These are phyloP conservation scores for Rhyacophila evoluta DNA, from an alignment of 2,888 invertebrate species.

Conservation along the genomic window DNA sequence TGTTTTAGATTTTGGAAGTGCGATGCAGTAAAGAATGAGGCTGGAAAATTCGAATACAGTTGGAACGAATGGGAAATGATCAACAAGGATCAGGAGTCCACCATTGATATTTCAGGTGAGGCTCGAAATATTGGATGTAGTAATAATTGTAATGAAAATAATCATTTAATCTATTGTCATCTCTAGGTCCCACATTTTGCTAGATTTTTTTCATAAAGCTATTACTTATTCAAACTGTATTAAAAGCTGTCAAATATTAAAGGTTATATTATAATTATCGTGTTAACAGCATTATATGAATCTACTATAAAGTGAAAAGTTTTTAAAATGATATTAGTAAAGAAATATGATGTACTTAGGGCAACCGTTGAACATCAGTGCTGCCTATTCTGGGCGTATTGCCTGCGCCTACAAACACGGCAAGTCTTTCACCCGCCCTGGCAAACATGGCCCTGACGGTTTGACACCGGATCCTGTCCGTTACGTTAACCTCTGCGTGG, in stretches of 20 bases:
- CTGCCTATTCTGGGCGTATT: conserved; percentile 97
- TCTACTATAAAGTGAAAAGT: too few relatives aligned
- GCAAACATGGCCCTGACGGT: conserved; percentile 58
- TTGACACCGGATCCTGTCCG: conserved; percentile 74
- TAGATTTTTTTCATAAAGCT: too few relatives aligned
- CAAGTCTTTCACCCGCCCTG: conserved; percentile 85
- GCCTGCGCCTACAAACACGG: conserved; percentile 98
- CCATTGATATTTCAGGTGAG: conserved; percentile 83
- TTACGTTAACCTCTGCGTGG: conserved; percentile 91
- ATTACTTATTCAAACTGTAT: too few relatives aligned
- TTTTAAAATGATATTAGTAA: too few relatives aligned
- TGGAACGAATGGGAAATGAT: conserved; percentile 95
- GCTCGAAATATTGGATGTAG: too few relatives aligned
- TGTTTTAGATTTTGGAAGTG: conserved; percentile 85
- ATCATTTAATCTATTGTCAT: too few relatives aligned
- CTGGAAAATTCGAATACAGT: conserved; percentile 71
- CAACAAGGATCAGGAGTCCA: conserved; percentile 75
- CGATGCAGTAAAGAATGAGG: conserved; percentile 70
- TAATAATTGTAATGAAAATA: too few relatives aligned
- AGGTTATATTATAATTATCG: too few relatives aligned
- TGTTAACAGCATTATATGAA: too few relatives aligned
- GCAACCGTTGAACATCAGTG: conserved; percentile 92
- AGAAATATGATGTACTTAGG: too few relatives aligned
- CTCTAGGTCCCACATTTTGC: too few relatives aligned
- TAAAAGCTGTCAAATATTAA: too few relatives aligned